Evolutionary conservation across 2,797 vertebrate species (phyloP).

Genomic region (Aphelocoma californica): DNA sequence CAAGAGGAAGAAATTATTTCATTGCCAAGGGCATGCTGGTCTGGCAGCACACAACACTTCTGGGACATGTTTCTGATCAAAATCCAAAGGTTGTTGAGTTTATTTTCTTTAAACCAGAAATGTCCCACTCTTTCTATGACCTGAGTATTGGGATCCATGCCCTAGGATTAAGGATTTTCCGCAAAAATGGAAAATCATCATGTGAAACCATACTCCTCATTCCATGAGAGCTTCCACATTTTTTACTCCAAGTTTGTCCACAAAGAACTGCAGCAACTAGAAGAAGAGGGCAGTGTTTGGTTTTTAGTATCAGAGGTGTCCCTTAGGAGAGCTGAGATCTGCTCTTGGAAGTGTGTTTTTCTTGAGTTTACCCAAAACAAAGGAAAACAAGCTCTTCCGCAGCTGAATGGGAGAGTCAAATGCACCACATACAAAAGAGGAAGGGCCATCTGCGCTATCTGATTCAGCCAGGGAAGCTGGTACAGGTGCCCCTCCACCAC

Average conservation of each 20-base stretch:
- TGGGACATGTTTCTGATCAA: neutral
- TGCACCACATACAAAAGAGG: neutral
- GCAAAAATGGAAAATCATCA: neutral
- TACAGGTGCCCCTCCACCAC: neutral
- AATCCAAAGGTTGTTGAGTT: neutral
- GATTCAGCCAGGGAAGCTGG: neutral
- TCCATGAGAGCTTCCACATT: neutral
- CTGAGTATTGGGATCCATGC: neutral
- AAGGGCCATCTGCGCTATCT: conserved; percentile 35
- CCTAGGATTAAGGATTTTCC: neutral
- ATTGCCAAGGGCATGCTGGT: neutral
- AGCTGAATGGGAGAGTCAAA: conserved; percentile 17
- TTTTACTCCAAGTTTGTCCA: neutral
- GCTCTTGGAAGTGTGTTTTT: neutral
- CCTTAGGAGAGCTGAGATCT: neutral
- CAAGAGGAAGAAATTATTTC: neutral
- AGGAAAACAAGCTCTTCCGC: conserved; percentile 18
- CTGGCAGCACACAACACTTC: neutral
- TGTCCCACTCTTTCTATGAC: neutral
- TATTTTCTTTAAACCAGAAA: neutral
- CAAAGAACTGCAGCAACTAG: neutral
- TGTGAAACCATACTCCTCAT: neutral
- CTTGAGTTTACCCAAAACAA: conserved; percentile 33
- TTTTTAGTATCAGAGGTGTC: neutral
- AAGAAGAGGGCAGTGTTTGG: neutral